Evolutionary conservation across 2,888 invertebrate genomes (phyloP), one percentile per base, ranked within the genome.

Genomic region (Unio pictorum): DNA sequence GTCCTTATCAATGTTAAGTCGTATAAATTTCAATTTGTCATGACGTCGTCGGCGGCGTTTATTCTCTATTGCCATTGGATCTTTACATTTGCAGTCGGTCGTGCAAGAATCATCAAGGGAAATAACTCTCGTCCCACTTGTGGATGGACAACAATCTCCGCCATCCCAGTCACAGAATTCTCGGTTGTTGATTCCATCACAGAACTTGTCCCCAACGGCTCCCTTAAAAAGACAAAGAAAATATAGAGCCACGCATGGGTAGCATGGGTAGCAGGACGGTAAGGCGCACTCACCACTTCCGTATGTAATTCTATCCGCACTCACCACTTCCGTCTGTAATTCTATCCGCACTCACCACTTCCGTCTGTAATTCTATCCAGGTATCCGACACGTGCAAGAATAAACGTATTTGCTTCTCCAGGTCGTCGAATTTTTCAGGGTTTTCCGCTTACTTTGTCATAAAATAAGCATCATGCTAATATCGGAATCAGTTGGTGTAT

Each of bases 121-220:
- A 3, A 70, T 63, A 15, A 86, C 84, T 11, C 68, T 23, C 18
- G 81, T 81, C 11, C 73, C 79, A 17, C 73, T 70, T 2, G 87
- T 87, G 2, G 86, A 85, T 11, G 75, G 62, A 70, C 87, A 87
- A 59, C 87, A 87, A 69, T 87, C 87, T 0, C 87, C 87, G 4
- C 84, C 85, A 67, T 87, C 87, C 86, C 86, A 87, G 17, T 73
- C 64, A 71, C 87, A 87, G 58, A 75, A 66, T 18, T 73, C 74
- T 11, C 85, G 77, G 77, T 87, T 87, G 74, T 87, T 86, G 6
- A 68, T 70, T 4, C 77, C 82, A 64, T 87, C 86, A 71, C 87
- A 87, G 63, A 81, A 82, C 3, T 82, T 81, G 68, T 87, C 85
- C 8, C 78, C 78, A n/a, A 86, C 72, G 23, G 74, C 79, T 23